Base-by-base conservation (phyloP, 2,797 vertebrate genomes). In the Gallirallus australis region DNA sequence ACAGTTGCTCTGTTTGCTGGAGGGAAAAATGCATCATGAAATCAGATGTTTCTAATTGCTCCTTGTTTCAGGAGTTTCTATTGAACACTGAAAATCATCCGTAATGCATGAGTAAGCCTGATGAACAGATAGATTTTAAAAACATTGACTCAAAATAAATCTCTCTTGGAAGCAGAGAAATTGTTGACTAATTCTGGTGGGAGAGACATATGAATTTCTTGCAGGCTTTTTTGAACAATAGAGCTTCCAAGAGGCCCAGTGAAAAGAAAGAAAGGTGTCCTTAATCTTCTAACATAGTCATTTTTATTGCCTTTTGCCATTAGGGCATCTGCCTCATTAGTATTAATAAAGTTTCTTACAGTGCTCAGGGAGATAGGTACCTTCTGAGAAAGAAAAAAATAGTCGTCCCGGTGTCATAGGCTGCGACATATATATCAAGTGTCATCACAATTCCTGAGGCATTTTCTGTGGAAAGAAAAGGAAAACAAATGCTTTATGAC, bases 101-200 rank as follows among this genome's bases (percentile, higher is more conserved):
- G 88, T 96, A 97, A 96, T 95, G 93, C 90, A 87, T 92, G 90
- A 95, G 95, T 85, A 89, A 93, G 91, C 81, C 90, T 61, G 90
- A 82, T 40, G 82, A 95, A 94, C 72, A 92, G 61, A 92, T 82
- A 91, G 77, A 59, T 83, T 95, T 96, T 90, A 92, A 96, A 96
- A 97, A 96, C 94, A 97, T 95, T 95, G 91, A 95, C 83, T 97
- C 95, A 92, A 95, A 97, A 95, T 96, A 96, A 93, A 92, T 96
- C 86, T 89, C 87, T 94, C 66, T 90, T 91, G 75, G 91, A 96
- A 95, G 89, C 35, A 20, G 83, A 90, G 81, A 81, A 97, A 93
- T 93, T 91, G 72, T 92, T 93, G 93, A 93, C 90, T 94, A 92
- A 95, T 94, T 93, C 89, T 86, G 5, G 57, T 93, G 96, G 89